These are phyloP conservation scores for Falco columbarius DNA, from an alignment of 2,797 vertebrate species.

Conservation along the genomic window DNA sequence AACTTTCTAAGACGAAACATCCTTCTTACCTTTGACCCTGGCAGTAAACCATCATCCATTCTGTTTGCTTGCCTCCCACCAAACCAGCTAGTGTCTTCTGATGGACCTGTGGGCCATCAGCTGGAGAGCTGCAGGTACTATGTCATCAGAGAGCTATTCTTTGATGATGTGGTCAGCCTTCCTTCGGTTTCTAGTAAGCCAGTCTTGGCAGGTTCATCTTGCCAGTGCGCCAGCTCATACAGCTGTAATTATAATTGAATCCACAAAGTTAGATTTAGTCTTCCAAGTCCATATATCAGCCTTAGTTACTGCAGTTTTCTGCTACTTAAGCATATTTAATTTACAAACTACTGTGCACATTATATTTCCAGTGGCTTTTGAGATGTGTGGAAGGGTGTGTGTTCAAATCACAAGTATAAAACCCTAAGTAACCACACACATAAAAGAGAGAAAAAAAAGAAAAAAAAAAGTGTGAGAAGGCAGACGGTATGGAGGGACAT, in stretches of 20 bases:
- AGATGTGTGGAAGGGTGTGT: not conserved
- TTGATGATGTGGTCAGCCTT: constrained; percentile 58
- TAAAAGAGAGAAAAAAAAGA: not conserved
- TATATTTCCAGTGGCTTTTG: constrained; percentile 50
- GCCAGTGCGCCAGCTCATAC: constrained; percentile 55
- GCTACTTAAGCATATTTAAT: constrained; percentile 66
- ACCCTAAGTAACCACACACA: not conserved
- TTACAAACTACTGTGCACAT: constrained; percentile 68
- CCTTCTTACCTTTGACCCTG: constrained; percentile 15
- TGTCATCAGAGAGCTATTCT: constrained; percentile 60
- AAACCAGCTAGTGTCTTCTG: not conserved
- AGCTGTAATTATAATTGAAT: constrained; percentile 76
- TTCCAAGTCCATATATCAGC: constrained; percentile 62
- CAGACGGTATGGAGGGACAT: not conserved
- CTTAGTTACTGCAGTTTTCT: constrained; percentile 63
- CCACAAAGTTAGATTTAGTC: constrained; percentile 65
- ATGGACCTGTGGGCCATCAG: not conserved
- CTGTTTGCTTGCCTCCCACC: not conserved
- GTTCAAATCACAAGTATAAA: not conserved
- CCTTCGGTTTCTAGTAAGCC: constrained; percentile 44
- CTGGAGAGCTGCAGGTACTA: constrained; percentile 40
- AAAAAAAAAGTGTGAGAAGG: not conserved
- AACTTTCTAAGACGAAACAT: constrained; percentile 56
- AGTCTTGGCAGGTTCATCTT: constrained; percentile 59
- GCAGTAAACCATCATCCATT: not conserved